Percentiles rank a stretch among this genome's conserved stretches.
Conservation (phyloP, 1,140 invertebrate genomes). For the Pseudomyrmex cubaensis region DNA sequence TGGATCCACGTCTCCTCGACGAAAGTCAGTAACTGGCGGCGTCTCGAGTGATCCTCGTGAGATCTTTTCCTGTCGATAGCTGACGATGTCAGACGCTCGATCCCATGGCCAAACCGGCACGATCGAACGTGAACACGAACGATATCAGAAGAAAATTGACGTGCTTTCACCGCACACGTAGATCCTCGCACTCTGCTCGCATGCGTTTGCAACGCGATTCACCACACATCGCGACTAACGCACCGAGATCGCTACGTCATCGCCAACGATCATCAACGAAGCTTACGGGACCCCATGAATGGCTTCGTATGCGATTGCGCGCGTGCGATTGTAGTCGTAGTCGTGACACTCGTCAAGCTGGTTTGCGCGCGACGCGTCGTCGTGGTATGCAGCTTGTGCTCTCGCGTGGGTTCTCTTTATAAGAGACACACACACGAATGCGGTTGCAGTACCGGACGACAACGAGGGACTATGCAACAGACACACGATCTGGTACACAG, state of each 20-base stretch:
- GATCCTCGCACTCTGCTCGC: background rate
- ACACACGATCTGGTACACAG: background rate
- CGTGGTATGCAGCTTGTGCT: constrained; percentile 70
- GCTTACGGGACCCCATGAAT: constrained; percentile 29
- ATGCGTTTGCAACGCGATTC: constrained; percentile 15
- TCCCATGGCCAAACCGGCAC: constrained; percentile 33
- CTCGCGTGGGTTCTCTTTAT: constrained; percentile 75
- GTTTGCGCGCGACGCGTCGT: constrained; percentile 60
- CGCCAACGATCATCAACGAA: background rate
- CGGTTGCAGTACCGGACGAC: constrained; percentile 37
- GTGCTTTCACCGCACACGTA: constrained; percentile 45
- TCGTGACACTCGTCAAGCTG: constrained; percentile 29
- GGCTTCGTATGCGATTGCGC: constrained; percentile 32
- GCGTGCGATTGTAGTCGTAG: constrained; percentile 15
- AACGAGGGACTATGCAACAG: background rate
- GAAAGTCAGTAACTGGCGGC: background rate
- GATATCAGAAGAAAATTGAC: constrained; percentile 30
- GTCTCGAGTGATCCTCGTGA: background rate
- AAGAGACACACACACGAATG: constrained; percentile 54
- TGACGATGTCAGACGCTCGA: constrained; percentile 12
- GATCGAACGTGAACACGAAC: constrained; percentile 37
- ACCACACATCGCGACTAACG: constrained; percentile 16
- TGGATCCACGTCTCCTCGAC: background rate
- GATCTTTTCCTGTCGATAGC: constrained; percentile 3
- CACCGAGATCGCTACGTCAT: constrained; percentile 19